These are phyloP conservation scores for Galaxias olidus DNA, from an alignment of 2,797 vertebrate species.

Conservation along the genomic window DNA sequence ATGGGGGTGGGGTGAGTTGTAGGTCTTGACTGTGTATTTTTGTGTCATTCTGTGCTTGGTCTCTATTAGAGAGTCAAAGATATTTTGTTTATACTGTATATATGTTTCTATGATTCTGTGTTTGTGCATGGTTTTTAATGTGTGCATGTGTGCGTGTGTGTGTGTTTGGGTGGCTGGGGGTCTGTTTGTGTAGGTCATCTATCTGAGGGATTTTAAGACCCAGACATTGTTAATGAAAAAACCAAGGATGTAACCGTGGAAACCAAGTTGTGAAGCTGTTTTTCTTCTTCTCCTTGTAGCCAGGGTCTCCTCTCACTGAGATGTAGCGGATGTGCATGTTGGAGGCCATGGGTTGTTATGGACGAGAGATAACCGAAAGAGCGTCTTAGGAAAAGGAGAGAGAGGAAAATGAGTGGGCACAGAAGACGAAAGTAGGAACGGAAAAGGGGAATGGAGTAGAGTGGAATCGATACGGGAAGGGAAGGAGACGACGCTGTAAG, in stretches of 20 bases:
- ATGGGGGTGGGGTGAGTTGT: constrained; percentile 22
- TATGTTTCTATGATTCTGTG: background rate
- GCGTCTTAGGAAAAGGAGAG: background rate
- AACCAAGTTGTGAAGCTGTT: constrained; percentile 63
- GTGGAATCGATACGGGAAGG: too few species aligned
- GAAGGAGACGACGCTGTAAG: too few species aligned
- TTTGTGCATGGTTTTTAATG: too few species aligned
- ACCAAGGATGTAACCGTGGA: constrained; percentile 50
- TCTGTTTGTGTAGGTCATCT: constrained; percentile 21
- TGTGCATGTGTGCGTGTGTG: too few species aligned
- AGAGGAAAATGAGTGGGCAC: background rate
- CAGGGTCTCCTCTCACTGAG: too few species aligned
- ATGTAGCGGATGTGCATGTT: too few species aligned
- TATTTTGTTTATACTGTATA: constrained; percentile 1
- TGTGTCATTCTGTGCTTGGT: constrained; percentile 9
- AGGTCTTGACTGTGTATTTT: constrained; percentile 10
- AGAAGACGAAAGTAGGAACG: background rate
- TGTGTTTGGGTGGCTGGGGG: background rate
- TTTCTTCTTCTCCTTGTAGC: constrained; percentile 22
- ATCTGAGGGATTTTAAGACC: constrained; percentile 46
- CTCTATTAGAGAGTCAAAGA: background rate
- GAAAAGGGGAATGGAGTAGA: background rate
- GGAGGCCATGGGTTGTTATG: too few species aligned
- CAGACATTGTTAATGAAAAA: constrained; percentile 62
- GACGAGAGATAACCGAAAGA: background rate